Evolutionary conservation across 2,797 vertebrate species (phyloP).

Genomic region (Xerus rutilus): DNA sequence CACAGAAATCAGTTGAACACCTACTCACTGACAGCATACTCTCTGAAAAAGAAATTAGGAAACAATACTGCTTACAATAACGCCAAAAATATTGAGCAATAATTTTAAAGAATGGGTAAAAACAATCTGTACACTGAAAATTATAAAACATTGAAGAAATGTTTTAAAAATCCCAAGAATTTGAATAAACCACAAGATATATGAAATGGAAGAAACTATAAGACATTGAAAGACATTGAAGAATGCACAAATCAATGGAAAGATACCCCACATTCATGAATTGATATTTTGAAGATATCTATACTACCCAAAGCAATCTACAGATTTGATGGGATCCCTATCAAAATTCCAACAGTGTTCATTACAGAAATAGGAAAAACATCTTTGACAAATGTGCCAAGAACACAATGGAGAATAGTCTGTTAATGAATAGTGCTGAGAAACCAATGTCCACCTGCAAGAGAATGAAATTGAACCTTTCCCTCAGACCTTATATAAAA

Average conservation of each 20-base stretch:
- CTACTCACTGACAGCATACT: background rate
- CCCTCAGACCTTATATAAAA: background rate
- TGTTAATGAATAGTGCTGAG: background rate
- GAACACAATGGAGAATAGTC: background rate
- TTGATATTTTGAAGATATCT: background rate
- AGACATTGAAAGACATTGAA: background rate
- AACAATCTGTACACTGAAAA: background rate
- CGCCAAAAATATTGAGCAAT: background rate
- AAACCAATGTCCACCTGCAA: background rate
- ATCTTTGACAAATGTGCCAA: background rate
- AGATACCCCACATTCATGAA: background rate
- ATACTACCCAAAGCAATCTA: background rate
- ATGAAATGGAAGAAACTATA: background rate
- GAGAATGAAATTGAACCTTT: background rate
- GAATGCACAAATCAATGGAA: background rate
- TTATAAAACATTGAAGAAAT: background rate
- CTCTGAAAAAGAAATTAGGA: background rate
- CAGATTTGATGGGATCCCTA: background rate
- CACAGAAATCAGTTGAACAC: background rate
- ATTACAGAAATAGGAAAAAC: no score
- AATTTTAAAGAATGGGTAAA: background rate
- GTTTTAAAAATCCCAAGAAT: background rate
- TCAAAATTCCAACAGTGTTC: background rate
- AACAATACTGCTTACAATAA: background rate
- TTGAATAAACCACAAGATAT: background rate